phyloP scores from a whole-genome alignment of 1,140 invertebrate species.

The Drosophila baimaii region DNA sequence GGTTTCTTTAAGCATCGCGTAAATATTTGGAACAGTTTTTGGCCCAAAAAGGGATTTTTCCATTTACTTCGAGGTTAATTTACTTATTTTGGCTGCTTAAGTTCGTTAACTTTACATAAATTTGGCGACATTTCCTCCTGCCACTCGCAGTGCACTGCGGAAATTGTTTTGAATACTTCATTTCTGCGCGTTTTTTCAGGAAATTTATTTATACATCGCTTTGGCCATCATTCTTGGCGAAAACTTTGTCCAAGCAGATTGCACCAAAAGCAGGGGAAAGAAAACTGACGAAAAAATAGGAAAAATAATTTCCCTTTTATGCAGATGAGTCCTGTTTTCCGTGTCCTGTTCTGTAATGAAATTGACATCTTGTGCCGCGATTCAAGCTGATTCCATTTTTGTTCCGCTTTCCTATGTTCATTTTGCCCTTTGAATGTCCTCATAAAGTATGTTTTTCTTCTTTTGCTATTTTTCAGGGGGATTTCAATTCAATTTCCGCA shows the following conservation, averaged over 20 bases:
- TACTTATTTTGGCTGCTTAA: conserved; percentile 17
- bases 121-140: conserved; percentile 47
- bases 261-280: conserved; percentile 33
- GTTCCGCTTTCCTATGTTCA: conserved; percentile 28
- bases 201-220: conserved; percentile 50
- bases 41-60: background rate
- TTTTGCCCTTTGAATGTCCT: conserved; percentile 46
- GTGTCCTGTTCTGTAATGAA: conserved; percentile 70
- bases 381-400: conserved; percentile 70
- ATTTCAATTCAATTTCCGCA: conserved; percentile 72
- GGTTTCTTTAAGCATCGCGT: conserved; percentile 12
- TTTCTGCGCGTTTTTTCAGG: conserved; percentile 58
- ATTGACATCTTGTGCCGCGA: conserved; percentile 77
- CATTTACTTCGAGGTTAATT: conserved; percentile 28
- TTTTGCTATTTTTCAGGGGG: background rate
- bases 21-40: conserved; percentile 18
- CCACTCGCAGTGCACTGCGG: conserved; percentile 46
- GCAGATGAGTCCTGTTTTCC: conserved; percentile 64
- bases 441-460: conserved; percentile 29
- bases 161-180: conserved; percentile 80
- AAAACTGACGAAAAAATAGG: conserved; percentile 36
- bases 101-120: conserved; percentile 52
- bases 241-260: conserved; percentile 71
- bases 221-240: conserved; percentile 33
- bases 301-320: conserved; percentile 82